A percentile compares a stretch with the other conserved stretches of the same genome.
These are phyloP conservation scores for Ailuropoda melanoleuca DNA, from an alignment of 2,113 vertebrate genomes.

Conservation along the genomic window DNA sequence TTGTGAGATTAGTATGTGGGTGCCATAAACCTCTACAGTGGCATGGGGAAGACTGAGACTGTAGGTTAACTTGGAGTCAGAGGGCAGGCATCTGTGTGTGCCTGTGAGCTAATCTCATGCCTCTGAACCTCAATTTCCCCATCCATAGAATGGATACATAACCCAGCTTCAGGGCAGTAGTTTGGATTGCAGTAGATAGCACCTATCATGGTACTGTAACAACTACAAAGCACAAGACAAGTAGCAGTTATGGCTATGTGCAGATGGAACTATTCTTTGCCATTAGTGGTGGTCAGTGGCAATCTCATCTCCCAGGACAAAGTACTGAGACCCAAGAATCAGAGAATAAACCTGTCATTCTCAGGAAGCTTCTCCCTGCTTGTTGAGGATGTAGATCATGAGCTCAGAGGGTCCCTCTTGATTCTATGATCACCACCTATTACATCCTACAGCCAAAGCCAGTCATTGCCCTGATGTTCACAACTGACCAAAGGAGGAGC, in stretches of 20 bases:
- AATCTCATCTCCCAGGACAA: background rate
- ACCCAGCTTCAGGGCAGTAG: background rate
- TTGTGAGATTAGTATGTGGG: background rate
- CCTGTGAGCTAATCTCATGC: background rate
- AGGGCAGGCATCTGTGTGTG: background rate
- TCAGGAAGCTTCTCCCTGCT: background rate
- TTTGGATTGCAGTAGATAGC: background rate
- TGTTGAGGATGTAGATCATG: background rate
- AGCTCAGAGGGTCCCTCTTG: background rate
- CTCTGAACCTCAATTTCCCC: background rate
- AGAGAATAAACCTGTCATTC: background rate
- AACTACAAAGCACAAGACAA: background rate
- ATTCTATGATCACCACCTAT: background rate
- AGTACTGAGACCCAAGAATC: background rate
- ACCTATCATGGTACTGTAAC: background rate
- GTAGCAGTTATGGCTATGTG: fast-evolving
- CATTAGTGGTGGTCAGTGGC: background rate
- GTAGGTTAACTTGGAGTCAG: background rate
- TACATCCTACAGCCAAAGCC: background rate
- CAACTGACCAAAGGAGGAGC: background rate
- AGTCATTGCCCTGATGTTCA: fast-evolving
- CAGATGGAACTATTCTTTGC: background rate
- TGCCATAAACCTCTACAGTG: fast-evolving
- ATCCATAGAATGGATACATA: background rate
- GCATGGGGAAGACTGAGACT: background rate